A percentile compares a stretch with the other conserved stretches of the same genome.
These are phyloP conservation scores for Xenus cinereus DNA, from an alignment of 2,113 vertebrate species.

Conservation along the genomic window DNA sequence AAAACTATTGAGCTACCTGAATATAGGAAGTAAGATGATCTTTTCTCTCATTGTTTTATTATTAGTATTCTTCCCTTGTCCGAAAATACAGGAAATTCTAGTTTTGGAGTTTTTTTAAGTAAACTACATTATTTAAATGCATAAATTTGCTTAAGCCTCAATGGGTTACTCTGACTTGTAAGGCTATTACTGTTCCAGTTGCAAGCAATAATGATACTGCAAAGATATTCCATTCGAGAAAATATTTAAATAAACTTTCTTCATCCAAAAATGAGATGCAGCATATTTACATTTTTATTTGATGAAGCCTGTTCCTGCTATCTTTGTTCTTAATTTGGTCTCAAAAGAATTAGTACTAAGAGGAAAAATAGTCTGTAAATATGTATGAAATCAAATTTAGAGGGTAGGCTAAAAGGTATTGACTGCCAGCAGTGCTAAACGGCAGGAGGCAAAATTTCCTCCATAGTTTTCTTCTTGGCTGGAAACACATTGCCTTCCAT, in stretches of 20 bases:
- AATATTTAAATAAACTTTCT: slow-evolving; percentile 82
- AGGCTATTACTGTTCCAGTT: slow-evolving; percentile 70
- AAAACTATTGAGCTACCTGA: neutral
- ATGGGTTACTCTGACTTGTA: slow-evolving; percentile 56
- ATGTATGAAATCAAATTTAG: slow-evolving; percentile 85
- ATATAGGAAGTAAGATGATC: neutral
- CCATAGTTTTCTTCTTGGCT: slow-evolving; percentile 86
- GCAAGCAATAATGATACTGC: slow-evolving; percentile 69
- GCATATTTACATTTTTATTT: slow-evolving; percentile 86
- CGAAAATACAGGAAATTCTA: slow-evolving; percentile 12
- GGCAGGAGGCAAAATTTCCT: slow-evolving; percentile 90
- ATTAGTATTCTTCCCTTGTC: neutral
- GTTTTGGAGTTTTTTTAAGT: neutral
- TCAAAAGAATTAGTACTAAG: slow-evolving; percentile 82
- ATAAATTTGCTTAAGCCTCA: slow-evolving; percentile 51
- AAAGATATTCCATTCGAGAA: slow-evolving; percentile 70
- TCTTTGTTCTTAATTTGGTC: slow-evolving; percentile 86
- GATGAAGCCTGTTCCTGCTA: slow-evolving; percentile 77
- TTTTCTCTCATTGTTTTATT: neutral
- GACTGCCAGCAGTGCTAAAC: slow-evolving; percentile 82
- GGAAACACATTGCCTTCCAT: slow-evolving; percentile 88
- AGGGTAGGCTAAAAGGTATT: slow-evolving; percentile 84
- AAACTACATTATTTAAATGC: slow-evolving; percentile 56
- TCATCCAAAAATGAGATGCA: slow-evolving; percentile 82
- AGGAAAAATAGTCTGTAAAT: slow-evolving; percentile 84